Percentiles rank a stretch among this genome's conserved stretches.
Evolutionary conservation across 2,797 vertebrate genomes (phyloP).

Genomic region (Cirrhinus molitorella): DNA sequence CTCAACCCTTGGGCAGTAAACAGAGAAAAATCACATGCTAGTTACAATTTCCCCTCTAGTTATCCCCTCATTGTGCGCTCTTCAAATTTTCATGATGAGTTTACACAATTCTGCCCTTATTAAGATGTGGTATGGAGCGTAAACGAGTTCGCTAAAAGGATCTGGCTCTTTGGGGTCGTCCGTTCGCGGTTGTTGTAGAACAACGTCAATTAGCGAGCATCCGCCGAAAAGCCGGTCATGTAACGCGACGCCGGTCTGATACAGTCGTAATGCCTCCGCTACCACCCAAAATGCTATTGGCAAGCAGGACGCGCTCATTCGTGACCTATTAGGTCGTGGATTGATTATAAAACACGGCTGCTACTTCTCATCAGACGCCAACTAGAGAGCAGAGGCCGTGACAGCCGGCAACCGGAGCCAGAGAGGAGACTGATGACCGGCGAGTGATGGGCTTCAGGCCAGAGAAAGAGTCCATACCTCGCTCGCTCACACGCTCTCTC

Average conservation of each 20-base stretch:
- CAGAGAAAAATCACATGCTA: conserved; percentile 62
- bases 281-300: conserved; percentile 74
- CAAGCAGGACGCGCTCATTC: conserved; percentile 75
- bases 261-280: conserved; percentile 61
- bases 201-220: conserved; percentile 68
- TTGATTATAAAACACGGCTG: conserved; percentile 80
- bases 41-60: not conserved
- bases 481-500: not conserved
- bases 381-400: conserved; percentile 74
- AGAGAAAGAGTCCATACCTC: conserved; percentile 64
- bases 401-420: conserved; percentile 77
- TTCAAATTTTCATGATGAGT: conserved; percentile 71
- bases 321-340: conserved; percentile 83
- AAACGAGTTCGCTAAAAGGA: conserved; percentile 45
- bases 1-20: conserved; percentile 62
- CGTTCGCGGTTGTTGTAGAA: conserved; percentile 67
- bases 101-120: conserved; percentile 72
- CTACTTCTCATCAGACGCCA: conserved; percentile 77
- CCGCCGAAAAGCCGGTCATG: conserved; percentile 10
- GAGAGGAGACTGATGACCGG: conserved; percentile 76
- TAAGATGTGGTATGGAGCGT: conserved; percentile 67
- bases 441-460: conserved; percentile 76
- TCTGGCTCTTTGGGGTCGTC: conserved; percentile 59
- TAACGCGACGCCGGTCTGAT: conserved; percentile 28
- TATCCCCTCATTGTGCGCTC: not conserved